Evolutionary conservation across 2,888 invertebrate species (phyloP), one percentile per base, ranked within the genome.

Genomic region (Chrysina gloriosa): DNA sequence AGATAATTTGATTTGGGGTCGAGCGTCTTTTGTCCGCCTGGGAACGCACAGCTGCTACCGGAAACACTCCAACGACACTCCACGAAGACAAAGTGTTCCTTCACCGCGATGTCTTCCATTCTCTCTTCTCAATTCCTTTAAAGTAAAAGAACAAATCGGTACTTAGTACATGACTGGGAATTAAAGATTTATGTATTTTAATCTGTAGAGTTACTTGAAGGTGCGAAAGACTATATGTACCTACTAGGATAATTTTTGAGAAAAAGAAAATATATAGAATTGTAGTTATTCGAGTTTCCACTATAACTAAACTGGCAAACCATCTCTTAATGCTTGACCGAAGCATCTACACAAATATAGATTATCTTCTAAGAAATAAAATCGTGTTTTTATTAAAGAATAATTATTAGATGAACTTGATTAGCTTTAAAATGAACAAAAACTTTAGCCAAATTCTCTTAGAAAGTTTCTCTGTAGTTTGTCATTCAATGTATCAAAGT

Each of bases 1-100:
- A 81, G 82, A 82, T 82, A 82, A 83, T 83, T 83, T 82, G 82
- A 82, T 83, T 82, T 81, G 81, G 80, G 81, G 80, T 80, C 80
- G 80, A 79, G 78, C 76, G 81, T 78, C 82, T 83, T 82, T 82
- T 83, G 82, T 83, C 77, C 75, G 81, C 81, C 78, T 82, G 82
- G 80, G 83, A 82, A 82, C 80, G 74, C 75, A 73, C 82, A 82
- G 77, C 80, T 81, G 82, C 78, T 77, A 77, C 80, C 80, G 81
- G 82, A 82, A 82, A 79, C 79, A 80, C 81, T 82, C 79, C 77
- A 78, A 71, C 72, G 75, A 76, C 75, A 75, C 74, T 72, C 69
- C 70, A 66, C 65, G 50, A 58, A 67, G 69, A 70, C 70, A 63
- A 65, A 65, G 65, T 65, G 65, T 56, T 56, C 42, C 67, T 52